These are phyloP conservation scores for Pandion haliaetus DNA, from an alignment of 2,113 vertebrate genomes.

Conservation along the genomic window DNA sequence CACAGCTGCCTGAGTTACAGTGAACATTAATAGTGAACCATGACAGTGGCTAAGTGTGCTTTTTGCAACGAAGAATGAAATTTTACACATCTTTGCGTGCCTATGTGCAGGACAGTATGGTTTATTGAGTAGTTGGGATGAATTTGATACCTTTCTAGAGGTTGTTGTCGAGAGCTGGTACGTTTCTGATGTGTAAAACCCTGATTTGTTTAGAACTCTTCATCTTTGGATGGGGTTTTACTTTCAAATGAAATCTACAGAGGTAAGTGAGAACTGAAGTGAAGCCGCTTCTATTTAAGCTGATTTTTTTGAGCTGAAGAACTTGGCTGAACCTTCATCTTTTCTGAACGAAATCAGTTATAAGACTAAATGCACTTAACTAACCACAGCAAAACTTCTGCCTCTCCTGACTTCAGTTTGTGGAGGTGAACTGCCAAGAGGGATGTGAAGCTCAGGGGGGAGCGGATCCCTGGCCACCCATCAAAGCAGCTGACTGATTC, in stretches of 20 bases:
- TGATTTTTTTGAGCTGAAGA: neutral
- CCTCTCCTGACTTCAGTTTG: neutral
- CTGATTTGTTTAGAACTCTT: neutral
- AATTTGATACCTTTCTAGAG: neutral
- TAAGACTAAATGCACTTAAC: neutral
- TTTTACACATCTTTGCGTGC: neutral
- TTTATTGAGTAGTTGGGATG: neutral
- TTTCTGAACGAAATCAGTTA: neutral
- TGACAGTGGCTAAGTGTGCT: neutral
- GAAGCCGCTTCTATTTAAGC: neutral
- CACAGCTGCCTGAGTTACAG: neutral
- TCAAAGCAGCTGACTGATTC: neutral
- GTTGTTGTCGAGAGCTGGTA: neutral
- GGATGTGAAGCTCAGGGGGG: rapidly evolving
- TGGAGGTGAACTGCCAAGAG: neutral
- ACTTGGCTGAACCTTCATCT: neutral
- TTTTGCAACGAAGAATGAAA: neutral
- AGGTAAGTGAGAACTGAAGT: neutral
- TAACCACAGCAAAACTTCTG: neutral
- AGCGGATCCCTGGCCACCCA: neutral
- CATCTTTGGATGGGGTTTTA: neutral
- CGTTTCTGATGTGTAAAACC: neutral
- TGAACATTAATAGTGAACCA: neutral
- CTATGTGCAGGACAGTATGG: neutral
- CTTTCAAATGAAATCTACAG: neutral